A percentile compares a stretch with the other conserved stretches of the same genome.
These are phyloP conservation scores for Cochlearius cochlearius DNA, from an alignment of 2,113 vertebrate species.

Conservation along the genomic window DNA sequence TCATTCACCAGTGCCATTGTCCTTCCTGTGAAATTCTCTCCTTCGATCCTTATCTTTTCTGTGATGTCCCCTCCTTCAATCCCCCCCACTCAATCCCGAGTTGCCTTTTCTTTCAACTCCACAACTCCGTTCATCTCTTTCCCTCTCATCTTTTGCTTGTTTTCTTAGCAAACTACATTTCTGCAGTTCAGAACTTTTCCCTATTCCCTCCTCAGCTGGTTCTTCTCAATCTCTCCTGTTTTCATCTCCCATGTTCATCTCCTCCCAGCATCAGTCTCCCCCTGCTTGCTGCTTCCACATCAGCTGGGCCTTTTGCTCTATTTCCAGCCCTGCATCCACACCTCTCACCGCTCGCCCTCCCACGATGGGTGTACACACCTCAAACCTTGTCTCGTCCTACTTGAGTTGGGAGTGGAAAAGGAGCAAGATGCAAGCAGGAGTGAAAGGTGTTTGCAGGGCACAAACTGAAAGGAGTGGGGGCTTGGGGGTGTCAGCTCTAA, in stretches of 20 bases:
- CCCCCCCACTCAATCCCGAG: not conserved
- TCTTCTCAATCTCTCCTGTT: not conserved
- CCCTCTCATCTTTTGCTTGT: not conserved
- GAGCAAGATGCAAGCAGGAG: not conserved
- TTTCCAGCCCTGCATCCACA: not conserved
- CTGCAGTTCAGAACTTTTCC: not conserved
- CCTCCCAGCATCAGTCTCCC: not conserved
- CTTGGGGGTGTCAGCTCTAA: not conserved
- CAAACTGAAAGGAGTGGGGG: not conserved
- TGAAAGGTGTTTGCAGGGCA: not conserved
- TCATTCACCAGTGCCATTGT: not conserved
- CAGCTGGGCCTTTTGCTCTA: not conserved
- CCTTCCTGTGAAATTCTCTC: not conserved
- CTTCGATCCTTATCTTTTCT: not conserved
- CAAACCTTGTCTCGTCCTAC: not conserved
- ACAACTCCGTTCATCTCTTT: not conserved
- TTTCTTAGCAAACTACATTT: not conserved
- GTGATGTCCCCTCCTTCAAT: not conserved
- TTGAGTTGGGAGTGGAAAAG: not conserved
- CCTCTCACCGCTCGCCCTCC: not conserved
- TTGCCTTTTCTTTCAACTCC: not conserved
- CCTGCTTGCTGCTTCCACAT: not conserved
- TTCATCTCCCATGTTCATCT: not conserved
- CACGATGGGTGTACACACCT: not conserved
- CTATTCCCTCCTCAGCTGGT: not conserved